phyloP scores from a whole-genome alignment of 2,113 vertebrate species.

The Brachyhypopomus gauderio region DNA sequence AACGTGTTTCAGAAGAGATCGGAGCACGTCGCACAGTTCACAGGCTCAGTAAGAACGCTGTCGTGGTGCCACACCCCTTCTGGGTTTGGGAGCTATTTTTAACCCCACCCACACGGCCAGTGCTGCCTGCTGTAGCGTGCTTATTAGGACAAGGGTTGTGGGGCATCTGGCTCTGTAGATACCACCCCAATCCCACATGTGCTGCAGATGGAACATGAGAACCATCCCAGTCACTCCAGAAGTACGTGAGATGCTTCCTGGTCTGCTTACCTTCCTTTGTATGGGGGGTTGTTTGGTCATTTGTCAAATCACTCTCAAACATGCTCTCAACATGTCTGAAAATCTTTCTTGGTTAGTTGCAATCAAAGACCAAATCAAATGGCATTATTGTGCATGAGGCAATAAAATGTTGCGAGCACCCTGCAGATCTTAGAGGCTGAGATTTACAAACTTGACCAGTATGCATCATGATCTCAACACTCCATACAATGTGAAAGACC shows the following conservation, averaged over 20 bases:
- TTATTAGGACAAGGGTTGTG: conserved; percentile 24
- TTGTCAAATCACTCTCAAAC: not conserved
- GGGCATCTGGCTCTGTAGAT: conserved; percentile 37
- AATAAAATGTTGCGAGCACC: not conserved
- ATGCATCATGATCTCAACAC: not conserved
- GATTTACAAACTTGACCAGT: not conserved
- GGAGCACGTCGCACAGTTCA: not conserved
- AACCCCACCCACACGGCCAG: conserved; percentile 38
- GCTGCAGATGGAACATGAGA: conserved; percentile 15
- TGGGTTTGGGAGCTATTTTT: conserved; percentile 24
- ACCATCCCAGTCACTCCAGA: not conserved
- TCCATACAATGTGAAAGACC: not conserved
- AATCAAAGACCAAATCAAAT: too few species aligned
- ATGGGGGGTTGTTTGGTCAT: not conserved
- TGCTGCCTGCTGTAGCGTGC: conserved; percentile 2
- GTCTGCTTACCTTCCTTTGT: not conserved
- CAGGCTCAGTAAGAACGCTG: conserved; percentile 2
- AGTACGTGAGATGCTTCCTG: not conserved
- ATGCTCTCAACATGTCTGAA: not conserved
- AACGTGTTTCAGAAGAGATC: not conserved
- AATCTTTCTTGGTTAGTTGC: too few species aligned
- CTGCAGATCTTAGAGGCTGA: not conserved
- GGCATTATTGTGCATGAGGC: not conserved
- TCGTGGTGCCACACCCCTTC: conserved; percentile 26
- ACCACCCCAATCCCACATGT: not conserved